phyloP scores from a whole-genome alignment of 2,797 vertebrate genomes.

The Diplodus puntazzo region DNA sequence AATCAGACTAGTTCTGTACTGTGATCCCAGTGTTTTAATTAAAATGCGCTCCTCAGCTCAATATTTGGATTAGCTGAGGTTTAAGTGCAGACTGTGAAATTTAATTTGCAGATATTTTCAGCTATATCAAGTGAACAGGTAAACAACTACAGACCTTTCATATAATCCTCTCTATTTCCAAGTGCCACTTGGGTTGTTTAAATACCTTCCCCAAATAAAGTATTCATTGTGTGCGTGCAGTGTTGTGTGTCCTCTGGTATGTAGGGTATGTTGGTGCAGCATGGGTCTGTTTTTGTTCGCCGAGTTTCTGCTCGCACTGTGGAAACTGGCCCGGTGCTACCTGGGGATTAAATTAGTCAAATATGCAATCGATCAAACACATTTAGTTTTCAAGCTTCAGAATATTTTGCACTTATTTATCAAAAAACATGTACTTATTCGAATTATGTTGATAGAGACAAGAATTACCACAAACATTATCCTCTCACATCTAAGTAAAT shows the following conservation, averaged over 20 bases:
- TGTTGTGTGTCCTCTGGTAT: slow-evolving; percentile 26
- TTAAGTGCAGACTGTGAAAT: slow-evolving; percentile 74
- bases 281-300: slow-evolving; percentile 3
- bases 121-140: slow-evolving; percentile 64
- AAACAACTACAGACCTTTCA: slow-evolving; percentile 66
- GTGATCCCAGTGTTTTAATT: slow-evolving; percentile 68
- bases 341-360: neutral
- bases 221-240: slow-evolving; percentile 43
- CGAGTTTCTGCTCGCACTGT: slow-evolving; percentile 8
- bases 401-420: slow-evolving; percentile 6
- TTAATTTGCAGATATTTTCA: slow-evolving; percentile 72
- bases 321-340: slow-evolving; percentile 7
- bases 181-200: slow-evolving; percentile 47
- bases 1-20: slow-evolving; percentile 50
- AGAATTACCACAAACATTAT: slow-evolving; percentile 19
- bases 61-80: slow-evolving; percentile 76
- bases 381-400: neutral
- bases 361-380: slow-evolving; percentile 12
- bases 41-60: slow-evolving; percentile 67
- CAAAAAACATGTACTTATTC: slow-evolving; percentile 13
- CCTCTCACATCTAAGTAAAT: neutral
- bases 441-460: slow-evolving; percentile 14
- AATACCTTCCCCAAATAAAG: neutral
- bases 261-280: slow-evolving; percentile 19
- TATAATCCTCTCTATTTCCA: slow-evolving; percentile 61